Evolutionary conservation across 2,888 invertebrate species (phyloP).

Genomic region (Caenorhabditis doughertyi): DNA sequence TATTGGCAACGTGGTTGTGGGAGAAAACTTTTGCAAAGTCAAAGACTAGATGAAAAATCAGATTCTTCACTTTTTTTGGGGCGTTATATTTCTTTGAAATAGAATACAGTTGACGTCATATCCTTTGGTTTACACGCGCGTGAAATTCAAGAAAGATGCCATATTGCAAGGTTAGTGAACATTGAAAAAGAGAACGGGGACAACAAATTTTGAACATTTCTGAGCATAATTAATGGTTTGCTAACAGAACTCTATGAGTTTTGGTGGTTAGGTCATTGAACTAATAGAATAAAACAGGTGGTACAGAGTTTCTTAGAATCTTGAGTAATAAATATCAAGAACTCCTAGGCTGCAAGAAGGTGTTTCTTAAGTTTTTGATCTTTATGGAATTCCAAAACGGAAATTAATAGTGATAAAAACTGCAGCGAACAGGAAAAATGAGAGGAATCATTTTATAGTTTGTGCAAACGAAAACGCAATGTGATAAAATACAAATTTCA

Average conservation of each 20-base stretch:
- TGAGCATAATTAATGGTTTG: no score
- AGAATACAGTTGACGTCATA: constrained; percentile 58
- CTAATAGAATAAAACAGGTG: constrained; percentile 14
- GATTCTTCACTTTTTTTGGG: neutral
- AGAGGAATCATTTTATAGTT: constrained; percentile 30
- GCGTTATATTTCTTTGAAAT: constrained; percentile 27
- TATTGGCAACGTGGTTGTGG: neutral
- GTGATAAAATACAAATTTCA: constrained; percentile 41
- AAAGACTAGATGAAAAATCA: neutral
- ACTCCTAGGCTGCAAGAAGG: neutral
- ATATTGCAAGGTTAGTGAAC: neutral
- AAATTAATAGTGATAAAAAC: constrained; percentile 7
- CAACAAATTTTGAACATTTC: constrained; percentile 14
- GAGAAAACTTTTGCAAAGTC: neutral
- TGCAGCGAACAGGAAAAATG: constrained; percentile 13
- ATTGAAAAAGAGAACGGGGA: neutral
- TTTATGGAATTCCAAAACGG: constrained; percentile 1
- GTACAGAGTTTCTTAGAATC: neutral
- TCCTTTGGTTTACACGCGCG: constrained; percentile 46
- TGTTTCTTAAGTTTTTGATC: neutral
- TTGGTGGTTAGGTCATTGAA: neutral
- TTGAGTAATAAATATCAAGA: neutral
- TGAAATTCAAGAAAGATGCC: constrained; percentile 33
- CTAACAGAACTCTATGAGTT: no score
- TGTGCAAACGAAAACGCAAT: no score